Percentiles rank a stretch among this genome's conserved stretches.
Evolutionary conservation across 2,113 vertebrate species (phyloP).

Genomic region (Pteropus alecto): DNA sequence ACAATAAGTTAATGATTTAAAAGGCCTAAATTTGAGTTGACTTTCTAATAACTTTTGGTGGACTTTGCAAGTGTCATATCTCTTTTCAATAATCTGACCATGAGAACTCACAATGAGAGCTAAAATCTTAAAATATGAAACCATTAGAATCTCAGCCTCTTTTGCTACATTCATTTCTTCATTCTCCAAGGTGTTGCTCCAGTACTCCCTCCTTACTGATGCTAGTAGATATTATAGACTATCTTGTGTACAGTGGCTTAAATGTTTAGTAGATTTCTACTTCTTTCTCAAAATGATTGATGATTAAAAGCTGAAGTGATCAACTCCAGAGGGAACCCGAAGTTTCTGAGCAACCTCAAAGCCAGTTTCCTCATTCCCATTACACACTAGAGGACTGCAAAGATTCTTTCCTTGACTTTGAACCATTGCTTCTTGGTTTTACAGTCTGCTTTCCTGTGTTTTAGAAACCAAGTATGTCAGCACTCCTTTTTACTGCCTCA

Average conservation of each 20-base stretch:
- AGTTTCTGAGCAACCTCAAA: constrained; percentile 20
- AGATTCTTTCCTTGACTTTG: constrained; percentile 58
- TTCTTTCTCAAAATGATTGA: constrained; percentile 38
- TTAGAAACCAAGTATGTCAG: constrained; percentile 62
- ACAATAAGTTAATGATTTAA: background rate
- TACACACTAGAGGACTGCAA: constrained; percentile 1
- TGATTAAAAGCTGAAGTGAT: constrained; percentile 31
- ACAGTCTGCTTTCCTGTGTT: constrained; percentile 68
- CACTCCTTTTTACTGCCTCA: constrained; percentile 66
- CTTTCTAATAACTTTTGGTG: background rate
- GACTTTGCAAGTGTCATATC: background rate
- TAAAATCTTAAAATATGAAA: background rate
- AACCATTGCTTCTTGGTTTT: constrained; percentile 69
- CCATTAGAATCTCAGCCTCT: background rate
- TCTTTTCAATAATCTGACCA: background rate
- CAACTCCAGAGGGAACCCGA: constrained; percentile 8
- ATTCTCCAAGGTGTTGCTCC: background rate
- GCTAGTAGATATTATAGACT: background rate
- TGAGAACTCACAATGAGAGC: background rate
- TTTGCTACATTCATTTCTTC: background rate
- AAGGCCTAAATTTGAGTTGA: background rate
- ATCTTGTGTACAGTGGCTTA: background rate
- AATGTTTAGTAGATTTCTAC: constrained; percentile 42
- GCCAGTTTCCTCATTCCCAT: background rate
- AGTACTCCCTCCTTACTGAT: background rate